phyloP scores from a whole-genome alignment of 2,113 vertebrate genomes.

The Oostethus manadensis region DNA sequence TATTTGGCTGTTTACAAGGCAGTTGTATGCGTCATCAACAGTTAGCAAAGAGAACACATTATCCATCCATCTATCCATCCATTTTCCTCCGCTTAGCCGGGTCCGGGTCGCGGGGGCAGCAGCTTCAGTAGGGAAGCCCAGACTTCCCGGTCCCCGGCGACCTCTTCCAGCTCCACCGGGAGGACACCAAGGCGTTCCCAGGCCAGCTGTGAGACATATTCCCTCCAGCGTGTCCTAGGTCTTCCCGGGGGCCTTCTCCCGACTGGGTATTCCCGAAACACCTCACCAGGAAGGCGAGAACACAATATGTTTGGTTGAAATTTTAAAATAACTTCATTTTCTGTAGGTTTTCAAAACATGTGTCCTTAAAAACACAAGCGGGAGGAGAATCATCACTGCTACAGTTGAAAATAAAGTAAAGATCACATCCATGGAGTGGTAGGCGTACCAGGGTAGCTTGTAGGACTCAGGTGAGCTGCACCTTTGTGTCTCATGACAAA shows the following conservation, averaged over 20 bases:
- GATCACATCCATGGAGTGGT: conserved; percentile 56
- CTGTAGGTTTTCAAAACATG: conserved; percentile 11
- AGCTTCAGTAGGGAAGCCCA: no score
- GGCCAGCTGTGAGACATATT: no score
- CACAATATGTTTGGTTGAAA: background rate
- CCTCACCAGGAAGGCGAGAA: no score
- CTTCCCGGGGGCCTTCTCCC: no score
- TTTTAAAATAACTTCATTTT: conserved; percentile 1
- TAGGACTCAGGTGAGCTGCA: conserved; percentile 58
- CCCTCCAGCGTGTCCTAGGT: no score
- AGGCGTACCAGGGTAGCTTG: conserved; percentile 65
- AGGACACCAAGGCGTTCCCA: no score
- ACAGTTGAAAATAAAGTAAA: conserved; percentile 1
- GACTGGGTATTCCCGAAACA: no score
- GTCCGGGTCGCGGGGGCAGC: no score
- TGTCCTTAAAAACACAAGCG: conserved; percentile 3
- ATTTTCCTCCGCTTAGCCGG: no score
- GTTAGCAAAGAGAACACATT: background rate
- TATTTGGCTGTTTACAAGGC: background rate
- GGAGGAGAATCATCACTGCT: background rate
- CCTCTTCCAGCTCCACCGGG: no score
- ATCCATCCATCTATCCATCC: no score
- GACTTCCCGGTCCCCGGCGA: no score
- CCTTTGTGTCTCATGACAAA: conserved; percentile 67
- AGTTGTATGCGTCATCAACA: background rate